Base-by-base conservation (phyloP, 2,797 vertebrate genomes). In the Yasuhikotakia modesta region DNA sequence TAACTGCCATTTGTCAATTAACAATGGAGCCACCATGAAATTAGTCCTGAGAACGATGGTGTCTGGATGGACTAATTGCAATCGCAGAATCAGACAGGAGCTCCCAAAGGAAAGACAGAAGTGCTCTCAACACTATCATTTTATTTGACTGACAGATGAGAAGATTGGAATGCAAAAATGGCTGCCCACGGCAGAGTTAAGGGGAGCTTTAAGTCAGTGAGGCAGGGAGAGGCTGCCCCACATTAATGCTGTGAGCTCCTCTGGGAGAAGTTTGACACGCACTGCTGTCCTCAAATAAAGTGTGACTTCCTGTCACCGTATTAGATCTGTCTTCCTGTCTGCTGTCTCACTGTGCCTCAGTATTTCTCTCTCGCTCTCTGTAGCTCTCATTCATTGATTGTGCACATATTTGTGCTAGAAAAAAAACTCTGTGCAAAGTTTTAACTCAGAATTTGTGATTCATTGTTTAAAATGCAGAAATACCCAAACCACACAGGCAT, bases 31-130 rank as follows among this genome's bases (percentile, higher is more conserved):
- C 57, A 45, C n/a, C 27, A 17, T 77, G 74, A 73, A 82, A 80
- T 80, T 70, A 80, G 64, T n/a, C 68, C n/a, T 19, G 45, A 79
- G 32, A 43, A 50, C 16, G 66, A 43, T 67, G 60, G 30, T 35
- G 32, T 64, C 67, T 68, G 60, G 45, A 22, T 69, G 66, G 77
- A 21, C 72, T 63, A 57, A 76, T 30, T 72, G 81, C 52, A 43
- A 32, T 32, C 68, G 16, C 50, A 2, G 39, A 79, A 52, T 60
- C 73, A 80, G 73, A 80, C 73, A 73, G 73, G 57, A 64, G 76
- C 16, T 79, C 81, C 81, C 81, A 12, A 32, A 65, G 81, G 78
- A 68, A n/a, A 22, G 70, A 72, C 73, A 71, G 43, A 68, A 43
- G 45, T 46, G 52, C 55, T 73, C 79, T 77, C 45, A 72, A 78